phyloP scores from a whole-genome alignment of 2,888 invertebrate species.

The Craniophora ligustri region DNA sequence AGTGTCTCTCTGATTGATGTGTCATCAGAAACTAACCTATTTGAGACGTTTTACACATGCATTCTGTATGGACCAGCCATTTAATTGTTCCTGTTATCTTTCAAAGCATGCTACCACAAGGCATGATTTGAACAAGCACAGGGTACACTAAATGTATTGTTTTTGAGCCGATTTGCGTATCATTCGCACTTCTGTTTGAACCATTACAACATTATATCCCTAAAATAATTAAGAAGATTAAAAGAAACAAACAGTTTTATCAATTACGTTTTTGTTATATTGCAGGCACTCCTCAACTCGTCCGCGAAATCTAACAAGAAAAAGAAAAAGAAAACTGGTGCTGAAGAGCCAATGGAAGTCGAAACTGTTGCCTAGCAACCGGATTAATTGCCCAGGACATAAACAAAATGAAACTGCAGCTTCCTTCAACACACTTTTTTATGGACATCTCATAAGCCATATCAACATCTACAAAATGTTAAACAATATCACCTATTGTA shows the following conservation, averaged over 20 bases:
- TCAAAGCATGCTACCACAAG: slow-evolving; percentile 67
- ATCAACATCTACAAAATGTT: slow-evolving; percentile 7
- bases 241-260: neutral
- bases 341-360: slow-evolving; percentile 89
- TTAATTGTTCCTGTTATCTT: slow-evolving; percentile 77
- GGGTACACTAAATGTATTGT: slow-evolving; percentile 77
- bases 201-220: slow-evolving; percentile 71
- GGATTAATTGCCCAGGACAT: slow-evolving; percentile 42
- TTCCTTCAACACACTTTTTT: slow-evolving; percentile 55
- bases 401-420: slow-evolving; percentile 60
- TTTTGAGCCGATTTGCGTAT: slow-evolving; percentile 78
- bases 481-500: slow-evolving; percentile 19
- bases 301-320: slow-evolving; percentile 96
- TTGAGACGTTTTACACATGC: too few species aligned
- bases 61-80: too few species aligned
- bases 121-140: slow-evolving; percentile 84
- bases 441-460: slow-evolving; percentile 43
- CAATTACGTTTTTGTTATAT: slow-evolving; percentile 9
- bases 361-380: slow-evolving; percentile 86
- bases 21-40: too few species aligned
- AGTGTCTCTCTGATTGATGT: too few species aligned
- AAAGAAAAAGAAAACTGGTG: slow-evolving; percentile 95
- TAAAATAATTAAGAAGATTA: neutral
- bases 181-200: slow-evolving; percentile 75
- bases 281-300: slow-evolving; percentile 91